A percentile compares a stretch with the other conserved stretches of the same genome.
Evolutionary conservation across 2,113 vertebrate species (phyloP).

Genomic region (Phalacrocorax aristotelis): DNA sequence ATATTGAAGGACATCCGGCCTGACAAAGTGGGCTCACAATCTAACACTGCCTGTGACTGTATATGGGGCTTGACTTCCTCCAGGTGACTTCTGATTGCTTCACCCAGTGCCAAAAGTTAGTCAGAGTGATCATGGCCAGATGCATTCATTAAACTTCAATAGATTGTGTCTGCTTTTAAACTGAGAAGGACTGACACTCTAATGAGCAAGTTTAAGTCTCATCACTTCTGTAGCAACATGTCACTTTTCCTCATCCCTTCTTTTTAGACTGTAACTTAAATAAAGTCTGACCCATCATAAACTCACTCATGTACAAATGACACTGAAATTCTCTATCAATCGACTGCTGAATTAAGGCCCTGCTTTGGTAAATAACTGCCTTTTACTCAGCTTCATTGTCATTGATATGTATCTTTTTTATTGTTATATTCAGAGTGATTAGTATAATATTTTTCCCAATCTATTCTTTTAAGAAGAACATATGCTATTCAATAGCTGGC

Average conservation of each 20-base stretch:
- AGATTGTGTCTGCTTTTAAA: not conserved
- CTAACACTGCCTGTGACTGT: not conserved
- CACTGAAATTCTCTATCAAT: not conserved
- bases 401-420: not conserved
- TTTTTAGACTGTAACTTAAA: not conserved
- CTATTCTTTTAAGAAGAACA: not conserved
- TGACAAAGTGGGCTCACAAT: rapidly evolving
- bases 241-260: not conserved
- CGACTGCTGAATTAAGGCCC: not conserved
- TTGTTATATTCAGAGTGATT: not conserved
- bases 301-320: not conserved
- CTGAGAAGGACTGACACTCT: not conserved
- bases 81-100: not conserved
- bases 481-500: not conserved
- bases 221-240: not conserved
- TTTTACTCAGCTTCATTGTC: not conserved
- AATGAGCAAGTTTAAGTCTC: not conserved
- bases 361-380: not conserved
- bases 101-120: not conserved
- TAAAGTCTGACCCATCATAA: not conserved
- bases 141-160: not conserved
- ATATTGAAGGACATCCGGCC: not conserved
- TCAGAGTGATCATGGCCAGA: not conserved
- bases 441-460: not conserved
- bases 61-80: not conserved